phyloP scores from a whole-genome alignment of 1,140 invertebrate species.

The Drosophila grimshawi region DNA sequence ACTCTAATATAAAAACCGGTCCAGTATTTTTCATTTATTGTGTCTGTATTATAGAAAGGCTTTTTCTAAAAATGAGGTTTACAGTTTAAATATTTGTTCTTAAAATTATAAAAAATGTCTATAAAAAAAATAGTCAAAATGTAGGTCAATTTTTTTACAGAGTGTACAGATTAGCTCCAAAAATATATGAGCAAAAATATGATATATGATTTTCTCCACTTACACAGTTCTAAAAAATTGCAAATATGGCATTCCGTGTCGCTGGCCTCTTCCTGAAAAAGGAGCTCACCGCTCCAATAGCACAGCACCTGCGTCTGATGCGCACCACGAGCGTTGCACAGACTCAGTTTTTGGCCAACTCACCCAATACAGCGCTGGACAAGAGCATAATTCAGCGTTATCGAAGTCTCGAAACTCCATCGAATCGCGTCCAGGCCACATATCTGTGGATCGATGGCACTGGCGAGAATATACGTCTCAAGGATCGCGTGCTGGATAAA shows the following conservation, averaged over 20 bases:
- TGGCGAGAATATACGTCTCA: slow-evolving; percentile 93
- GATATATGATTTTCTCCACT: slow-evolving; percentile 63
- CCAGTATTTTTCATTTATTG: too few relatives aligned
- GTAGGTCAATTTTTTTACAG: too few relatives aligned
- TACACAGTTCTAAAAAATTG: slow-evolving; percentile 21
- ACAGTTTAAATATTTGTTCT: too few relatives aligned
- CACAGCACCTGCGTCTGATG: slow-evolving; percentile 63
- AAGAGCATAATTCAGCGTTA: slow-evolving; percentile 90
- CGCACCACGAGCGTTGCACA: slow-evolving; percentile 31
- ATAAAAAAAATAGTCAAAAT: too few relatives aligned
- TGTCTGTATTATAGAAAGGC: too few relatives aligned
- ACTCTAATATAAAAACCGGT: too few relatives aligned
- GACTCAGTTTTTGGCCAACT: slow-evolving; percentile 85
- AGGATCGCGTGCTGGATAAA: slow-evolving; percentile 93
- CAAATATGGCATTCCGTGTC: slow-evolving; percentile 77
- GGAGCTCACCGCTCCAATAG: slow-evolving; percentile 57
- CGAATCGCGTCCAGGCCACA: slow-evolving; percentile 90
- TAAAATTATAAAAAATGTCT: too few relatives aligned
- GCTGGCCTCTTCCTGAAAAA: slow-evolving; percentile 79
- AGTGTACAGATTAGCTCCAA: too few relatives aligned
- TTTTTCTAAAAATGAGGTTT: too few relatives aligned
- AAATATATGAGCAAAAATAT: slow-evolving; percentile 5
- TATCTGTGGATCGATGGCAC: slow-evolving; percentile 99
- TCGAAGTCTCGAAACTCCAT: slow-evolving; percentile 89
- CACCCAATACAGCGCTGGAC: slow-evolving; percentile 90